These are phyloP conservation scores for Cydia strobilella DNA, from an alignment of 1,140 invertebrate genomes.

Conservation along the genomic window DNA sequence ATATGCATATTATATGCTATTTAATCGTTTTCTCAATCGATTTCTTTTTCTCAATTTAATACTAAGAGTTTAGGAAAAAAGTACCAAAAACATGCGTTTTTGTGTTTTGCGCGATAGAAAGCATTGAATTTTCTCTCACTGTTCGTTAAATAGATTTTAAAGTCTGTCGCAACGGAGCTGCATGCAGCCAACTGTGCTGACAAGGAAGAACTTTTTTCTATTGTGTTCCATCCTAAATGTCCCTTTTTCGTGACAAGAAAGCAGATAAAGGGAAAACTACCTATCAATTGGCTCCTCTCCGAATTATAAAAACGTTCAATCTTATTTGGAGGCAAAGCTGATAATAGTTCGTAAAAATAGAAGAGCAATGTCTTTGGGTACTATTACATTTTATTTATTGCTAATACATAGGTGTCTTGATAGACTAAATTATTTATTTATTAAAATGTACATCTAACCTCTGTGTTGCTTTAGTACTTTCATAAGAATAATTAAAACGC, in stretches of 20 bases:
- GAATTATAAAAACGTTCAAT: background rate
- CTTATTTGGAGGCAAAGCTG: background rate
- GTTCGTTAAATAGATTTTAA: background rate
- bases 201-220: background rate
- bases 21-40: no score
- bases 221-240: background rate
- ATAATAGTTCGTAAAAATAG: background rate
- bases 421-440: no score
- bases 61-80: no score
- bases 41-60: no score
- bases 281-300: background rate
- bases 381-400: no score
- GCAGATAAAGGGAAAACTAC: background rate
- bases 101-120: background rate
- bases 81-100: background rate
- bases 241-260: background rate
- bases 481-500: no score
- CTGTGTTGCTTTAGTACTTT: no score
- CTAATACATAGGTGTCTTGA: no score
- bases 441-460: no score
- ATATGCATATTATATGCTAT: no score
- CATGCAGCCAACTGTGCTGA: background rate
- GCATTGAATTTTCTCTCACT: background rate
- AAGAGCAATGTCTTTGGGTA: no score
- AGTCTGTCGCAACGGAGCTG: background rate